Percentiles rank a stretch among this genome's conserved stretches.
phyloP scores from a whole-genome alignment of 37 sponge, comb jelly and placozoan genomes.

The Oopsacas minuta region DNA sequence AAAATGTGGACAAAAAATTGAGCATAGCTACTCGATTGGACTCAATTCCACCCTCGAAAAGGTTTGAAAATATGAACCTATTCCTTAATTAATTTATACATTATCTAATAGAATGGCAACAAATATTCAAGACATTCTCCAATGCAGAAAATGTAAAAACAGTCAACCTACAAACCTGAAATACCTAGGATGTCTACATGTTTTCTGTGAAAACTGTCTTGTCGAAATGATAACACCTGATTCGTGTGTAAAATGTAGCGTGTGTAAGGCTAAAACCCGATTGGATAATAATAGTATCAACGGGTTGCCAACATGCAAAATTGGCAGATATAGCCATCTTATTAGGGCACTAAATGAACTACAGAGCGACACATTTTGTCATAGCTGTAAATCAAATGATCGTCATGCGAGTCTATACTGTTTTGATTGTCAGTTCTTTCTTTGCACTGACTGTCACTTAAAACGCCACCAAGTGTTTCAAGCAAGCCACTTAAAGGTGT shows the following conservation, averaged over 20 bases:
- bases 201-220: not conserved
- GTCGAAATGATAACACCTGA: not conserved
- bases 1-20: too few species aligned
- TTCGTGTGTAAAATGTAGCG: not conserved
- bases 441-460: not conserved
- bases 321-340: not conserved
- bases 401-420: not conserved
- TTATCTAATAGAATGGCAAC: constrained; percentile 11
- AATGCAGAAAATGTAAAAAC: not conserved
- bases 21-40: too few species aligned
- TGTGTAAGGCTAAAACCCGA: not conserved
- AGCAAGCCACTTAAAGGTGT: not conserved
- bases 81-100: too few species aligned
- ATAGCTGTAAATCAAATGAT: not conserved
- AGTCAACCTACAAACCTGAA: not conserved
- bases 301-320: not conserved
- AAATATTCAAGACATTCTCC: not conserved
- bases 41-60: too few species aligned
- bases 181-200: not conserved
- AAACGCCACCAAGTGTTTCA: not conserved
- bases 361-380: not conserved
- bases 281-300: not conserved
- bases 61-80: too few species aligned
- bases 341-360: not conserved
- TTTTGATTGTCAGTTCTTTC: constrained; percentile 4